Percentiles rank a stretch among this genome's conserved stretches.
phyloP scores from a whole-genome alignment of 2,113 vertebrate genomes.

The zebrafish (Danio rerio) region GRCz12tu NC_133195.1:23667501-23668000 shows the following conservation, averaged over 20 bases:
- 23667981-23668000: neutral
- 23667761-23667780: slow-evolving; percentile 41
- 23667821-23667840: slow-evolving; percentile 14
- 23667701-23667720: slow-evolving; percentile 47
- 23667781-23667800: slow-evolving; percentile 37
- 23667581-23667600: too few relatives aligned
- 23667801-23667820: slow-evolving; percentile 17
- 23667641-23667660: slow-evolving; percentile 31
- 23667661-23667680: slow-evolving; percentile 41
- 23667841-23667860: slow-evolving; percentile 38
- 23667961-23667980: neutral
- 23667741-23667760: slow-evolving; percentile 25
- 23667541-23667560: too few relatives aligned
- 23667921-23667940: neutral
- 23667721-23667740: slow-evolving; percentile 37
- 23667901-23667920: neutral
- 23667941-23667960: neutral
- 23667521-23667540: too few relatives aligned
- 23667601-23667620: neutral
- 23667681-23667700: slow-evolving; percentile 36
- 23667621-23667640: slow-evolving; percentile 15
- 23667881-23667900: slow-evolving; percentile 1
- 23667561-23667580: too few relatives aligned
- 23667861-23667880: slow-evolving; percentile 39
- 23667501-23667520: too few relatives aligned